Percentiles rank a stretch among this genome's conserved stretches.
Evolutionary conservation across 2,113 vertebrate species (phyloP).

Genomic region (Crotophaga sulcirostris): DNA sequence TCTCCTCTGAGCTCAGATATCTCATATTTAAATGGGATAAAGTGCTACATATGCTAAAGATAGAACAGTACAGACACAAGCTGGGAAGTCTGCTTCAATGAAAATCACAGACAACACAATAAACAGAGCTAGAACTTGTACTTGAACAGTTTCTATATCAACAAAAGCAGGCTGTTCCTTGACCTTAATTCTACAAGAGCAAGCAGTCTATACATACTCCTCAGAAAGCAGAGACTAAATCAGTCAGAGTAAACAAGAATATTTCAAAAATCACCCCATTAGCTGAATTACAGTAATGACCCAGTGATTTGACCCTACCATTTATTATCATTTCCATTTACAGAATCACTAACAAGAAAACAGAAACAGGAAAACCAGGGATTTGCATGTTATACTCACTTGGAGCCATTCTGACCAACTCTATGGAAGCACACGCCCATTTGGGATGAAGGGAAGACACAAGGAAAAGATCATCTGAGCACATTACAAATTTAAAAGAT

Average conservation of each 20-base stretch:
- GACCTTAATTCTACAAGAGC: neutral
- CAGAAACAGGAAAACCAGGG: neutral
- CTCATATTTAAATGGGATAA: neutral
- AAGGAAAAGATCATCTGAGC: neutral
- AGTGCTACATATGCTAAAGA: neutral
- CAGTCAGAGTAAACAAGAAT: constrained; percentile 14
- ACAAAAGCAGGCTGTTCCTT: neutral
- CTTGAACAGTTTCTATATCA: neutral
- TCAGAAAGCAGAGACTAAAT: neutral
- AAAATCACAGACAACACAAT: neutral
- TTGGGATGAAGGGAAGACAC: neutral
- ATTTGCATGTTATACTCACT: neutral
- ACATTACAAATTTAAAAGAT: neutral
- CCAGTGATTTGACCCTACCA: neutral
- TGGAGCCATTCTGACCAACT: neutral
- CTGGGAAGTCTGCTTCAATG: neutral
- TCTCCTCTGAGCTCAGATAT: neutral
- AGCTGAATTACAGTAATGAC: constrained; percentile 26
- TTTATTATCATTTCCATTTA: neutral
- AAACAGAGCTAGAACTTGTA: neutral
- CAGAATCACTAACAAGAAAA: neutral
- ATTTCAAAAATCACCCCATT: constrained; percentile 22
- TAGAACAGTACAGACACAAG: neutral
- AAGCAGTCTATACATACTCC: neutral
- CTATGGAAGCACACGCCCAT: neutral